Base-by-base conservation (phyloP, 2,797 vertebrate species). In the Onychomys arenicola region DNA sequence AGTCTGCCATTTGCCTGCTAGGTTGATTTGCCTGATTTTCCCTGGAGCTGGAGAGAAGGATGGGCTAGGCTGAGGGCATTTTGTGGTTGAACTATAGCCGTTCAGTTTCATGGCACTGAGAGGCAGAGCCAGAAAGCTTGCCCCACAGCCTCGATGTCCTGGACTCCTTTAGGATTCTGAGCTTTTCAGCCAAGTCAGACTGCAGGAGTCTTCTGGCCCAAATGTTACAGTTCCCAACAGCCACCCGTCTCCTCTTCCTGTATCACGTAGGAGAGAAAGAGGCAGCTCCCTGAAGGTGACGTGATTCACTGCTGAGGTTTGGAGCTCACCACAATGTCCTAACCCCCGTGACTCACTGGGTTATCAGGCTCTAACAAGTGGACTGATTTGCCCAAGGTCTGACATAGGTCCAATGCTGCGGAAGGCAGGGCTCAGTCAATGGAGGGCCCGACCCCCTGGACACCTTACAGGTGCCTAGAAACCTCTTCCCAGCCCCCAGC, bases 361-460 rank as follows among this genome's bases (percentile, higher is more conserved):
- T 84, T 80, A 86, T 94, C 93, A 91, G 71, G 86, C 82, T 97
- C 95, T 65, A 57, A 90, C 85, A 89, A 95, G 82, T 55, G 46
- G 16, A 55, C 13, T 21, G 77, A 85, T 92, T 85, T 76, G 76
- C 63, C n/a, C 65, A 55, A 52, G 59, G 34, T 81, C 89, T 93
- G 89, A 63, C 77, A 57, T 77, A 92, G 88, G 76, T 65, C 80
- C 63, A 27, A 29, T 17, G 17, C 73, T 83, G 59, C 29, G 5
- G 80, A 78, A 65, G 90, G 55, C 73, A 93, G 75, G 78, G 75
- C 46, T 82, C 43, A n/a, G 78, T 69, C 43, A 71, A 73, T 19
- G 19, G 10, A 12, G 49, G 65, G 12, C 8, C 49, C 34, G 43
- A 23, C 12, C 55, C 61, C 5, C n/a, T 7, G 25, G 61, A 40